These are phyloP conservation scores for Austrolebias charrua DNA, from an alignment of 2,797 vertebrate genomes.

Conservation along the genomic window DNA sequence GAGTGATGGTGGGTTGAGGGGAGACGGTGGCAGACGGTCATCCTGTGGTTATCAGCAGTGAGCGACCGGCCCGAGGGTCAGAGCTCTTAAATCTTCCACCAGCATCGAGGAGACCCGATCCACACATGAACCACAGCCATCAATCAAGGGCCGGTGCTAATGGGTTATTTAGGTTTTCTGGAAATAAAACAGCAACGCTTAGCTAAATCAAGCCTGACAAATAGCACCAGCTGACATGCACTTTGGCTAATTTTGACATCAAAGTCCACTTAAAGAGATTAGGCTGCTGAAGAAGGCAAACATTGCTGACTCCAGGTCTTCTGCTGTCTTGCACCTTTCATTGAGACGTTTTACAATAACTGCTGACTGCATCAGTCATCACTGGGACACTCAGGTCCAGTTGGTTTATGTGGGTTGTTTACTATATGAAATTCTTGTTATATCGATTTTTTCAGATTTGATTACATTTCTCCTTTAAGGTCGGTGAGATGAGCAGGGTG, in stretches of 20 bases:
- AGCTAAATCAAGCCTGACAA: constrained; percentile 63
- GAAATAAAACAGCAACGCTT: constrained; percentile 62
- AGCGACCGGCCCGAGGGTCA: constrained; percentile 58
- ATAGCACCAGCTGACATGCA: constrained; percentile 25
- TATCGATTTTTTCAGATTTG: too few species aligned
- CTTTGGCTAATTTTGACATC: constrained; percentile 47
- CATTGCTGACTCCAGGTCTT: constrained; percentile 4
- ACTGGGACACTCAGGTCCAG: constrained; percentile 1
- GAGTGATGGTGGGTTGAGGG: constrained; percentile 65
- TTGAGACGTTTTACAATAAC: constrained; percentile 1
- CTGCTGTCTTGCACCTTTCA: background rate
- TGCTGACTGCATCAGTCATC: constrained; percentile 2
- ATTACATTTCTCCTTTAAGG: too few species aligned
- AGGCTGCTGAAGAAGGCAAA: constrained; percentile 1
- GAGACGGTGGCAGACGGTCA: constrained; percentile 40
- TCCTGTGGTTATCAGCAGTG: constrained; percentile 59
- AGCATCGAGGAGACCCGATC: constrained; percentile 65
- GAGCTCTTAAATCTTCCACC: constrained; percentile 74
- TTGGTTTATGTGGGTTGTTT: too few species aligned
- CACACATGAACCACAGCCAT: constrained; percentile 58
- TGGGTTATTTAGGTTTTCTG: constrained; percentile 67
- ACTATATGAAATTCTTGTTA: too few species aligned
- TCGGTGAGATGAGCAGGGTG: too few species aligned
- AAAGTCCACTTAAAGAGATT: constrained; percentile 36
- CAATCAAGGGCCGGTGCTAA: constrained; percentile 70